Conservation (phyloP, 2,113 vertebrate genomes). For the Notothenia rossii region DNA sequence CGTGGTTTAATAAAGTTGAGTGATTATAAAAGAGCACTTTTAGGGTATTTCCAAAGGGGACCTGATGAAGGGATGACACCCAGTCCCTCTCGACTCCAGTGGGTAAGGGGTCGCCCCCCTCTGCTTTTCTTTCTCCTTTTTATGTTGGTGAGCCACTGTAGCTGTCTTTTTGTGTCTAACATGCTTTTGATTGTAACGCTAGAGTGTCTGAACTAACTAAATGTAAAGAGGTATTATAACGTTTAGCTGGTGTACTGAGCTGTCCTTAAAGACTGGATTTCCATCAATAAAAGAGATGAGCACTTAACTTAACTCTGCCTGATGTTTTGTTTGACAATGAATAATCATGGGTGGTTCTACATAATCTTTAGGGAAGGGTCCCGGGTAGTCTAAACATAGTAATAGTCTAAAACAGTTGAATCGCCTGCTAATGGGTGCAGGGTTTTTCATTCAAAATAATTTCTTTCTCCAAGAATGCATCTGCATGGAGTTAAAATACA, state of each 20-base stretch:
- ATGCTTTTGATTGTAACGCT: conserved; percentile 78
- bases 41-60: conserved; percentile 4
- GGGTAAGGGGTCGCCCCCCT: conserved; percentile 24
- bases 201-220: conserved; percentile 66
- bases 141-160: conserved; percentile 56
- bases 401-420: too few species aligned
- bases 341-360: background rate
- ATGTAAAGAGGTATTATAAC: conserved; percentile 53
- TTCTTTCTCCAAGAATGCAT: too few species aligned
- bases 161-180: conserved; percentile 48
- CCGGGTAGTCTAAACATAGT: too few species aligned
- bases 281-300: conserved; percentile 79
- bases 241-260: conserved; percentile 66
- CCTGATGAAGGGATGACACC: conserved; percentile 3
- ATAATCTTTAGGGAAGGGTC: too few species aligned
- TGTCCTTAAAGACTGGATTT: conserved; percentile 73
- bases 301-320: conserved; percentile 47
- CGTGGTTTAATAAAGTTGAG: conserved; percentile 29
- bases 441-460: too few species aligned
- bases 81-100: conserved; percentile 11
- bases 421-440: too few species aligned
- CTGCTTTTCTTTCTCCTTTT: conserved; percentile 14
- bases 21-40: conserved; percentile 65
- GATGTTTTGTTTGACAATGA: conserved; percentile 10
- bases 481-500: too few species aligned